phyloP scores from a whole-genome alignment of 2,888 invertebrate genomes.

The Heliconius ismenius region DNA sequence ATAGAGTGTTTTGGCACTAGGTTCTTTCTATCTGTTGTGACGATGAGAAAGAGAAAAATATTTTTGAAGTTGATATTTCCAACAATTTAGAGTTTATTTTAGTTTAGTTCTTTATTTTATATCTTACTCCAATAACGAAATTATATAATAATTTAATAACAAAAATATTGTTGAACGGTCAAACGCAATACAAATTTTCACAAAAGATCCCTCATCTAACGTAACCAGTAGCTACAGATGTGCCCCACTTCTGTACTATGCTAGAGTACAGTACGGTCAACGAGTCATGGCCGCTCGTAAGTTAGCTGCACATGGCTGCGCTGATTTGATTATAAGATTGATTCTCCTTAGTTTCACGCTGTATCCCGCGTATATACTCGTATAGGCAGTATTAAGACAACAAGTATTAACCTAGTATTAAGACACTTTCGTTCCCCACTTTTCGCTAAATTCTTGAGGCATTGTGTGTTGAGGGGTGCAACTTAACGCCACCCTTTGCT shows the following conservation, averaged over 20 bases:
- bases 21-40: too few species aligned
- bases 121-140: neutral
- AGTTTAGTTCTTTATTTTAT: neutral
- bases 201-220: conserved; percentile 10
- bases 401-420: too few species aligned
- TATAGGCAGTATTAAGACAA: too few species aligned
- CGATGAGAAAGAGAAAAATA: neutral
- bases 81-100: neutral
- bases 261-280: neutral
- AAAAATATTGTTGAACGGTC: neutral
- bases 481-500: neutral
- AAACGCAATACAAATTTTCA: conserved; percentile 14
- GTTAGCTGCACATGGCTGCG: neutral
- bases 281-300: neutral
- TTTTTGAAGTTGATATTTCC: neutral
- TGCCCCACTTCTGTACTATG: conserved; percentile 51
- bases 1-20: too few species aligned
- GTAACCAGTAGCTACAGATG: conserved; percentile 59
- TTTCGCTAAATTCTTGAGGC: neutral
- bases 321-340: neutral
- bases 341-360: too few species aligned
- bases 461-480: neutral
- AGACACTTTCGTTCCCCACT: neutral
- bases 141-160: neutral
- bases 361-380: neutral